Evolutionary conservation across 2,113 vertebrate species (phyloP).

Genomic region (Nettapus auritus): DNA sequence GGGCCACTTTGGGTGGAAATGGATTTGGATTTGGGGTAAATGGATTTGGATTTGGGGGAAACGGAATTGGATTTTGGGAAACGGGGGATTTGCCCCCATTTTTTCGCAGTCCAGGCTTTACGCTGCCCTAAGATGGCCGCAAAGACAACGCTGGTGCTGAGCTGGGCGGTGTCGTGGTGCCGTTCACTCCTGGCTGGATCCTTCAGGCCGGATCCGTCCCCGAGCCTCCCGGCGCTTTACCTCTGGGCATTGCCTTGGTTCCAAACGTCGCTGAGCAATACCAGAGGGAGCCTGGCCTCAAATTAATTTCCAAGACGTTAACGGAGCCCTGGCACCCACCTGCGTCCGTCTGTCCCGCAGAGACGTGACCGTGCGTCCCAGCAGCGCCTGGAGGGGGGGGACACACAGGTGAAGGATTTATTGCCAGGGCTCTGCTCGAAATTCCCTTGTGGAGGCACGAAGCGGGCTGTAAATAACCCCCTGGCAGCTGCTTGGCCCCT

Average conservation of each 20-base stretch:
- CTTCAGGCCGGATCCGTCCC: too few relatives aligned
- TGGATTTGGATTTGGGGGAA: too few relatives aligned
- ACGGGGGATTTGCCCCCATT: accelerated
- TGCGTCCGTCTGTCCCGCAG: neutral
- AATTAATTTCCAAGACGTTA: neutral
- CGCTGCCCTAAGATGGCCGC: too few relatives aligned
- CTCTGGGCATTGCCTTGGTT: too few relatives aligned
- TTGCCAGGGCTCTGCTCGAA: neutral
- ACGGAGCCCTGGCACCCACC: neutral
- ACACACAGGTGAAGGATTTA: neutral
- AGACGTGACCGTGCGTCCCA: too few relatives aligned
- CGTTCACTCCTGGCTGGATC: too few relatives aligned
- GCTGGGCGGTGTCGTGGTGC: too few relatives aligned
- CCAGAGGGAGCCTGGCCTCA: neutral
- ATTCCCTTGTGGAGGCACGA: neutral
- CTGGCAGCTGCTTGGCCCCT: neutral
- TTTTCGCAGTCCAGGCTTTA: neutral
- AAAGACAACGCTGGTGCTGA: too few relatives aligned
- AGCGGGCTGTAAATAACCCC: neutral
- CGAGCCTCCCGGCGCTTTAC: too few relatives aligned
- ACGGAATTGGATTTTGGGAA: neutral
- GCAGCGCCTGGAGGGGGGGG: neutral
- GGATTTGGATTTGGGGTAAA: too few relatives aligned
- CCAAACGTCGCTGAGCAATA: neutral
- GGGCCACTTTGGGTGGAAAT: too few relatives aligned